phyloP scores from a whole-genome alignment of 2,797 vertebrate genomes.

The Acanthornis magna region DNA sequence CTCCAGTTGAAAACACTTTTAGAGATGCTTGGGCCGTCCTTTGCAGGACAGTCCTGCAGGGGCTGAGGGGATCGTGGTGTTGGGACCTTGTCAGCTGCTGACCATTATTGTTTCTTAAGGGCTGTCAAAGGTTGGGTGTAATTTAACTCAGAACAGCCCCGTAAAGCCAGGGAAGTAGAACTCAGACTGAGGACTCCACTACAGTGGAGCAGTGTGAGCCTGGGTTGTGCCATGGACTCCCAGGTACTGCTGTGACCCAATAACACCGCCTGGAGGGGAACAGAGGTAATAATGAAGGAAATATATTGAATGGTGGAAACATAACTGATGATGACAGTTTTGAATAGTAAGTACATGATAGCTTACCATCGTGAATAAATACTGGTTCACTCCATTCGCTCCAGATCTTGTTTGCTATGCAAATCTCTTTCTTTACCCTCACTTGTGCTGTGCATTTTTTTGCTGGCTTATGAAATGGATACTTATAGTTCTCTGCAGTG shows the following conservation, averaged over 20 bases:
- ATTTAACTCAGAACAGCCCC: not conserved
- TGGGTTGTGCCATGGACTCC: not conserved
- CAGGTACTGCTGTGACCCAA: not conserved
- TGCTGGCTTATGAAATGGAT: constrained; percentile 1
- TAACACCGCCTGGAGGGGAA: not conserved
- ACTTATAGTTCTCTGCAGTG: constrained; percentile 16
- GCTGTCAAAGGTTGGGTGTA: not conserved
- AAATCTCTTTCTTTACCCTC: constrained; percentile 49
- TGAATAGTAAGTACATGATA: not conserved
- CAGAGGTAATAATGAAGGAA: not conserved
- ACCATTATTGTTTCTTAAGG: not conserved
- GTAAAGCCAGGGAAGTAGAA: not conserved
- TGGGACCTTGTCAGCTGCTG: not conserved
- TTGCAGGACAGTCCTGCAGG: not conserved
- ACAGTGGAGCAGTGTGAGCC: not conserved
- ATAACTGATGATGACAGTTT: not conserved
- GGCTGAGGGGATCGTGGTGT: no score
- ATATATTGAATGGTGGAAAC: not conserved
- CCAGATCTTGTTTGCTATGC: constrained; percentile 57
- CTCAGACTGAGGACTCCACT: not conserved
- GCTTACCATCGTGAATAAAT: constrained; percentile 42
- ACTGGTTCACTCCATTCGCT: constrained; percentile 71
- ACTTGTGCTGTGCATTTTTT: constrained; percentile 50
- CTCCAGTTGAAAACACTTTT: not conserved
- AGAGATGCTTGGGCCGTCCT: not conserved